A percentile compares a stretch with the other conserved stretches of the same genome.
Conservation (phyloP, 2,888 invertebrate species). For the Eubasilissa splendida region DNA sequence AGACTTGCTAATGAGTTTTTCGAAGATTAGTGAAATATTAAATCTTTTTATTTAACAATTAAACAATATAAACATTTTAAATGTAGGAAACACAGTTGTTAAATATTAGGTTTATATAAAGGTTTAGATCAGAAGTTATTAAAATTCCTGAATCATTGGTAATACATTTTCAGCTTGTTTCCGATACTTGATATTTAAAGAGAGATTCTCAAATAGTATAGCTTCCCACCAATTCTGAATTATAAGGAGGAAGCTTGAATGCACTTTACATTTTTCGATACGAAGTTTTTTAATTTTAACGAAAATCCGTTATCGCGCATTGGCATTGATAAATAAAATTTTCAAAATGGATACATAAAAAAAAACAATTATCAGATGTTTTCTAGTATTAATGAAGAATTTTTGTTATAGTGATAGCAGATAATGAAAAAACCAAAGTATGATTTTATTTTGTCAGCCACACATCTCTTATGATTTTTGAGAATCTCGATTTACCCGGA, state of each 20-base stretch:
- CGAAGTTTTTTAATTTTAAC: too few species aligned
- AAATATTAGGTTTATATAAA: neutral
- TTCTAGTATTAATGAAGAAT: neutral
- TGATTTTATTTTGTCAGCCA: neutral
- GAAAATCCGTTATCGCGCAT: too few species aligned
- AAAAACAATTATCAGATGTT: neutral
- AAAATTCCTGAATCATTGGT: conserved; percentile 7
- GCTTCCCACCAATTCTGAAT: too few species aligned
- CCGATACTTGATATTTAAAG: neutral
- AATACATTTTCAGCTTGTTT: conserved; percentile 16
- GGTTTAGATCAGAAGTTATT: conserved; percentile 23
- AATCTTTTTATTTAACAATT: too few species aligned
- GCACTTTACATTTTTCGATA: too few species aligned
- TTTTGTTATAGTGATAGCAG: neutral
- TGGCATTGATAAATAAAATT: too few species aligned
- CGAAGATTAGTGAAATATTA: too few species aligned
- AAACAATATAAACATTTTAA: too few species aligned
- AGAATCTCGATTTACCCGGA: neutral
- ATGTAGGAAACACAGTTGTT: neutral
- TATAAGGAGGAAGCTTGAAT: too few species aligned
- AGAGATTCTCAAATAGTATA: conserved; percentile 2
- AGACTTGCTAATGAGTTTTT: too few species aligned
- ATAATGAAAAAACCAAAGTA: neutral
- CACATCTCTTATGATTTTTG: neutral
- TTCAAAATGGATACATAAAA: too few species aligned